phyloP scores from a whole-genome alignment of 2,888 invertebrate species.

The Lithophane semibrunnea region DNA sequence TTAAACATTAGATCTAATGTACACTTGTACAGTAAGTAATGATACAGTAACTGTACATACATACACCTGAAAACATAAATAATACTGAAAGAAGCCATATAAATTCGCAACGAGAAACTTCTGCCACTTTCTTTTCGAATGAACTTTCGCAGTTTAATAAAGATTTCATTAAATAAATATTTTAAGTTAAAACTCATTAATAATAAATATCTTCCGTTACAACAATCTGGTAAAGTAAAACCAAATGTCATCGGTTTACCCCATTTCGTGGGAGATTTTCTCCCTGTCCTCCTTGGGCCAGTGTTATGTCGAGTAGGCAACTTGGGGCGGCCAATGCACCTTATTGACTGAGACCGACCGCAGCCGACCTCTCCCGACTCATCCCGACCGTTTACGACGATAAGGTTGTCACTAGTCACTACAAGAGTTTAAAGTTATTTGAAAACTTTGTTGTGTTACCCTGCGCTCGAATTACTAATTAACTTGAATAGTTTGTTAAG shows the following conservation, averaged over 20 bases:
- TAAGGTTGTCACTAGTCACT: constrained; percentile 81
- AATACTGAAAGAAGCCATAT: too few relatives aligned
- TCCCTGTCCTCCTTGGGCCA: constrained; percentile 70
- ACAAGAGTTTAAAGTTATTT: constrained; percentile 79
- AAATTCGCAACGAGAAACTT: not conserved
- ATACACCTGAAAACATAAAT: not conserved
- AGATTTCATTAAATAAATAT: constrained; percentile 18
- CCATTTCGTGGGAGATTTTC: constrained; percentile 59
- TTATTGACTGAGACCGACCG: constrained; percentile 85
- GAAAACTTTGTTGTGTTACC: constrained; percentile 74
- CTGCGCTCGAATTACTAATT: constrained; percentile 71
- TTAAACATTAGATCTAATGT: not conserved
- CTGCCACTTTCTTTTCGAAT: not conserved
- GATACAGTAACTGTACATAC: not conserved
- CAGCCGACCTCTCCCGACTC: constrained; percentile 78
- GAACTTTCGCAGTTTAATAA: constrained; percentile 1
- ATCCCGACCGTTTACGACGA: constrained; percentile 75
- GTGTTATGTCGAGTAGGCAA: constrained; percentile 78
- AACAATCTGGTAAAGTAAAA: constrained; percentile 44
- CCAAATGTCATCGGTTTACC: constrained; percentile 52
- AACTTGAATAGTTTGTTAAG: constrained; percentile 73
- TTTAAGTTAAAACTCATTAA: constrained; percentile 29
- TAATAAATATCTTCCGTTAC: constrained; percentile 28
- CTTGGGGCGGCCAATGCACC: constrained; percentile 88
- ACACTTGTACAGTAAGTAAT: too few relatives aligned